These are phyloP conservation scores for Drosophila willistoni DNA, from an alignment of 1,140 invertebrate genomes.

Conservation along the genomic window DNA sequence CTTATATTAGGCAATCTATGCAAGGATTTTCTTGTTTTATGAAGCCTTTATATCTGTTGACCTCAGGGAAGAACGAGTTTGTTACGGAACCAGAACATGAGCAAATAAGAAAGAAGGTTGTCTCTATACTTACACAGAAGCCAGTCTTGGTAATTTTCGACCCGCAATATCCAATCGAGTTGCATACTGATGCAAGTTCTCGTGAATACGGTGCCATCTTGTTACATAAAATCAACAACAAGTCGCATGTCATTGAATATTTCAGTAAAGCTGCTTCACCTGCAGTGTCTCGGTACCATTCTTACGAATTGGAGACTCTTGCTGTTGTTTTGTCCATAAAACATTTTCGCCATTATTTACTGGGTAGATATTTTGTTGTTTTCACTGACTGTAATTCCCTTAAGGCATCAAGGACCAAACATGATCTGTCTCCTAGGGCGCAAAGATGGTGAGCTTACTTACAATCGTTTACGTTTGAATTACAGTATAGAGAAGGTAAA, in stretches of 20 bases:
- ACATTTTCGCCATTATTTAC: too few species aligned
- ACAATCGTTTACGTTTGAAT: conserved; percentile 3
- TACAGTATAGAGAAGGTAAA: conserved; percentile 5
- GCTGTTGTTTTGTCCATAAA: neutral
- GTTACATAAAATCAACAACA: conserved; percentile 6
- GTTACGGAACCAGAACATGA: conserved; percentile 1
- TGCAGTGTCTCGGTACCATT: neutral
- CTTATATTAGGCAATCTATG: neutral
- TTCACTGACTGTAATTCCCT: too few species aligned
- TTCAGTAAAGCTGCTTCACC: conserved; percentile 1
- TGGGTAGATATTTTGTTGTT: too few species aligned
- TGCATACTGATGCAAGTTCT: conserved; percentile 11
- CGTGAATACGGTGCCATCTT: conserved; percentile 1
- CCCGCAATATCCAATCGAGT: conserved; percentile 7
- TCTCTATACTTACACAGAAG: neutral
- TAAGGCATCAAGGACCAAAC: too few species aligned
- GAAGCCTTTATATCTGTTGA: neutral
- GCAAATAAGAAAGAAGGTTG: conserved; percentile 1
- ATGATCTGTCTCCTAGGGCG: too few species aligned
- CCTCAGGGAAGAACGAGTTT: conserved; percentile 1
- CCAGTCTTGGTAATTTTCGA: conserved; percentile 4
- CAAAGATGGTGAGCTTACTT: conserved; percentile 3
- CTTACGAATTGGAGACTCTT: conserved; percentile 3
- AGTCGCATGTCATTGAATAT: neutral
- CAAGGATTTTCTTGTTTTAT: conserved; percentile 6